Percentiles rank a stretch among this genome's conserved stretches.
Evolutionary conservation across 1,140 invertebrate genomes (phyloP).

Genomic region (Dinothrombium tinctorium): DNA sequence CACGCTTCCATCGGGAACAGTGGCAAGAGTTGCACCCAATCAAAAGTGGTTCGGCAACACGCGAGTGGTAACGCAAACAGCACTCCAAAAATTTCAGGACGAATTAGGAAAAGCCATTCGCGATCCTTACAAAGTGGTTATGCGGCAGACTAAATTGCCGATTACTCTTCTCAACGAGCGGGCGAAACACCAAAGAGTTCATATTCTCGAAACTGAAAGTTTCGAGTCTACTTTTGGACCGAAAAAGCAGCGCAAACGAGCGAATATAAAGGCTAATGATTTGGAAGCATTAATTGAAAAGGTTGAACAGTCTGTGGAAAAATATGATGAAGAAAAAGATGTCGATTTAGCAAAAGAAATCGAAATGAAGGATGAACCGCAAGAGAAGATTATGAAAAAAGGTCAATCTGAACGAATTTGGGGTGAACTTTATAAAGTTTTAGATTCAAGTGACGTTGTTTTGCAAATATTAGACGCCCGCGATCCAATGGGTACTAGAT

Average conservation of each 20-base stretch:
- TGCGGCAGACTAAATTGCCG: slow-evolving; percentile 84
- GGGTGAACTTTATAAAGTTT: slow-evolving; percentile 96
- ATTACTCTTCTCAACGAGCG: slow-evolving; percentile 82
- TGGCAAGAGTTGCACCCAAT: slow-evolving; percentile 83
- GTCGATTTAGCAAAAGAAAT: slow-evolving; percentile 38
- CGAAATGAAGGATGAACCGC: slow-evolving; percentile 19
- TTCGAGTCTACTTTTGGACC: slow-evolving; percentile 85
- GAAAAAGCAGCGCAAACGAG: slow-evolving; percentile 71
- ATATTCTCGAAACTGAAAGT: slow-evolving; percentile 81
- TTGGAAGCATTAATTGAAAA: slow-evolving; percentile 34
- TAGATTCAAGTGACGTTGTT: slow-evolving; percentile 94
- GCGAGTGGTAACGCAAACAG: slow-evolving; percentile 58
- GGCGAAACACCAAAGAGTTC: slow-evolving; percentile 65
- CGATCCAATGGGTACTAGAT: slow-evolving; percentile 83
- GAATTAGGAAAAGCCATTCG: slow-evolving; percentile 77
- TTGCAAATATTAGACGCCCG: slow-evolving; percentile 77
- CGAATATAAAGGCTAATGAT: slow-evolving; percentile 43
- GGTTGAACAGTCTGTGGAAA: slow-evolving; percentile 39
- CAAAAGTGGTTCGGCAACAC: slow-evolving; percentile 85
- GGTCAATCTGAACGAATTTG: slow-evolving; percentile 94
- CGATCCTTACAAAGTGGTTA: slow-evolving; percentile 91
- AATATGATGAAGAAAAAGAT: slow-evolving; percentile 56
- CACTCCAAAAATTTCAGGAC: slow-evolving; percentile 88
- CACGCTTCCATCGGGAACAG: slow-evolving; percentile 57
- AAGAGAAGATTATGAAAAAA: slow-evolving; percentile 44